Conservation (phyloP, 2,888 invertebrate genomes). For the Apotomis betuletana region DNA sequence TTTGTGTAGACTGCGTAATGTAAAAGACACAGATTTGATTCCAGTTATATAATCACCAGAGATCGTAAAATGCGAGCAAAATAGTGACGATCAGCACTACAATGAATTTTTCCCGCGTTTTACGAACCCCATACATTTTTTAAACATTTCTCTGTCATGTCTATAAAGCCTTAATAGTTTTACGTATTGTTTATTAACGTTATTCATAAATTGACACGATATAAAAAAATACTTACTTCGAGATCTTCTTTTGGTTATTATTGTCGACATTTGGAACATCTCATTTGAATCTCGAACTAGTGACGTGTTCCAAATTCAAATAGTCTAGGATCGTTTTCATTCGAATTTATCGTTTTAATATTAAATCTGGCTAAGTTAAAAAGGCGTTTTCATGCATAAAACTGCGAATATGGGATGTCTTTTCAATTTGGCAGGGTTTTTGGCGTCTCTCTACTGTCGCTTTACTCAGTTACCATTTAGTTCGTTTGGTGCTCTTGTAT, state of each 20-base stretch:
- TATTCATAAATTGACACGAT: too few species aligned
- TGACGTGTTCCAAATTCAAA: neutral
- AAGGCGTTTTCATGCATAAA: slow-evolving; percentile 31
- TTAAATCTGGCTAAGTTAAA: slow-evolving; percentile 40
- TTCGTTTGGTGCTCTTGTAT: slow-evolving; percentile 48
- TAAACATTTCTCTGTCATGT: too few species aligned
- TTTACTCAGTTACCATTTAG: slow-evolving; percentile 62
- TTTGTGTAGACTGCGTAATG: too few species aligned
- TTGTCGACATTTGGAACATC: neutral
- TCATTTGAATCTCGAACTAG: neutral
- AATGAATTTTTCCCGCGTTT: too few species aligned
- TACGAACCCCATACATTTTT: too few species aligned
- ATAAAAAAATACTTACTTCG: neutral
- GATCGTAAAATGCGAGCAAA: too few species aligned
- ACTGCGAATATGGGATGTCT: slow-evolving; percentile 20
- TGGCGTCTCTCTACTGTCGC: slow-evolving; percentile 60
- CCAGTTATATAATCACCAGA: too few species aligned
- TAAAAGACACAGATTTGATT: too few species aligned
- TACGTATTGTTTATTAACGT: too few species aligned
- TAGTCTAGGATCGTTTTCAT: slow-evolving; percentile 11
- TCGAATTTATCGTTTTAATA: slow-evolving; percentile 4
- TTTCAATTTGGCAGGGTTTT: slow-evolving; percentile 41
- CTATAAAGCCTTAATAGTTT: too few species aligned
- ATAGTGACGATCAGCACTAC: too few species aligned
- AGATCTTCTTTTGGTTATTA: neutral